Base-by-base conservation (phyloP, 2,797 vertebrate genomes). In the Denticeps clupeoides region DNA sequence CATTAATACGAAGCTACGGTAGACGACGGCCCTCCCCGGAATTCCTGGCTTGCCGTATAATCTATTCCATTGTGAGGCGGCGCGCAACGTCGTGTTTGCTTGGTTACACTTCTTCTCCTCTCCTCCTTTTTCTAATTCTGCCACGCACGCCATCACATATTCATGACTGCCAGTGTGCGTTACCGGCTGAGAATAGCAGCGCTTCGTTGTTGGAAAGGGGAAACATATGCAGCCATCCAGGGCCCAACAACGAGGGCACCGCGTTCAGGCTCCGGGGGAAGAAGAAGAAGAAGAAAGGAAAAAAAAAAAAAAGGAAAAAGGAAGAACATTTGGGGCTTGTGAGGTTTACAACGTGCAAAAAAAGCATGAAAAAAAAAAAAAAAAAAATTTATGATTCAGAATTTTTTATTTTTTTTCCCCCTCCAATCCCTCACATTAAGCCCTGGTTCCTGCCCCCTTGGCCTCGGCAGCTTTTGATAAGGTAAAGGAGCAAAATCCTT, bases 21-120 rank as follows among this genome's bases (percentile, higher is more conserved):
- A n/a, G n/a, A n/a, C n/a, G n/a, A n/a, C n/a, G n/a, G n/a, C n/a
- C n/a, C n/a, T n/a, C n/a, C n/a, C n/a, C n/a, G n/a, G n/a, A n/a
- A n/a, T n/a, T n/a, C n/a, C n/a, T 49, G 47, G 75, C 63, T 81
- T 70, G 55, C 76, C 68, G 45, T 62, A 72, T 82, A 78, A 87
- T 82, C 83, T 81, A 86, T 86, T 83, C 81, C 60, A 74, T 57
- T 73, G 74, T 73, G 78, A 65, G 23, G 56, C 43, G 55, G 51
- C 79, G 73, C 73, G 78, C 82, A 84, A 80, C 75, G 68, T 83
- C 85, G 79, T 77, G 77, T 84, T 83, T 81, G 76, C 76, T 77
- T 76, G 81, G 82, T 81, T 82, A 79, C 75, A 71, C 75, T 77
- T 78, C 70, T 80, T 77, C 24, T 25, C 41, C 41, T 41, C 53